These are phyloP conservation scores for Pecten maximus DNA, from an alignment of 2,888 invertebrate genomes.

Conservation along the genomic window DNA sequence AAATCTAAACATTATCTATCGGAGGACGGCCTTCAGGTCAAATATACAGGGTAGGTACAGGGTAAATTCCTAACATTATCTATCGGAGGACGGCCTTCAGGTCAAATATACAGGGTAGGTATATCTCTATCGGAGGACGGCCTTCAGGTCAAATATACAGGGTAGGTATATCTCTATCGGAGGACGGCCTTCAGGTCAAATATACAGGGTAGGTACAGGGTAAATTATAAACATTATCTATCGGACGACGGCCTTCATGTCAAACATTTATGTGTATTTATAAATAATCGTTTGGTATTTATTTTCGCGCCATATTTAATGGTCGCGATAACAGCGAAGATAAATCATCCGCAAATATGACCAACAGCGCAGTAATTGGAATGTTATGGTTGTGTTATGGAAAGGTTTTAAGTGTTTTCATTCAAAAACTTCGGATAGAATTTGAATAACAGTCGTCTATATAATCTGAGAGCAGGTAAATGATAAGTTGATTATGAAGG, in stretches of 20 bases:
- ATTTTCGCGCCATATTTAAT: no score
- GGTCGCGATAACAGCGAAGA: no score
- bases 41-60: slow-evolving; percentile 52
- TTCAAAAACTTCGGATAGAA: no score
- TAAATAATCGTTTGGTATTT: no score
- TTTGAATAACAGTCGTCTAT: no score
- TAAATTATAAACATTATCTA: slow-evolving; percentile 52
- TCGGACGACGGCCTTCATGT: slow-evolving; percentile 61
- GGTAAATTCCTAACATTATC: slow-evolving; percentile 62
- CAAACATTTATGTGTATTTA: no score
- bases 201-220: slow-evolving; percentile 51
- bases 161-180: slow-evolving; percentile 57
- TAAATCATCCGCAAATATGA: no score
- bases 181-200: slow-evolving; percentile 61
- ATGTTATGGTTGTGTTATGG: no score
- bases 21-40: slow-evolving; percentile 61
- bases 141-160: slow-evolving; percentile 59
- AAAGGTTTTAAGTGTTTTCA: no score
- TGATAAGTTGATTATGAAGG: no score
- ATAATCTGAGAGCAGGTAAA: no score
- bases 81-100: slow-evolving; percentile 60
- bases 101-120: slow-evolving; percentile 58
- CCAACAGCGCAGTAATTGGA: no score
- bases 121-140: slow-evolving; percentile 59
- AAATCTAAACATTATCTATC: slow-evolving; percentile 64